Percentiles rank a stretch among this genome's conserved stretches.
phyloP scores from a whole-genome alignment of 2,113 vertebrate species.

The Cnemophilus loriae region DNA sequence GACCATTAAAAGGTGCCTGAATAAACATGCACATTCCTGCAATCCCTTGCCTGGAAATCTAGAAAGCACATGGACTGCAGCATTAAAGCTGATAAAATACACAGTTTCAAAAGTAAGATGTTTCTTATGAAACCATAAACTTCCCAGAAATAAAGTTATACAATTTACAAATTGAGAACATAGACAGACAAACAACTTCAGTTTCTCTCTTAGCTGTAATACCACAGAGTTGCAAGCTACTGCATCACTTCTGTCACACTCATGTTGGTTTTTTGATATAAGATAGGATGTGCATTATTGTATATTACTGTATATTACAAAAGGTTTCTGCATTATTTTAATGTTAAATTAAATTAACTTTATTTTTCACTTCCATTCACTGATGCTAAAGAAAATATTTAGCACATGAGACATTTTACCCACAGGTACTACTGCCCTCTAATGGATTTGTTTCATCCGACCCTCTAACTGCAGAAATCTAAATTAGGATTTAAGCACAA shows the following conservation, averaged over 20 bases:
- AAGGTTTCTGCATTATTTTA: background rate
- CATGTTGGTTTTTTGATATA: accelerated
- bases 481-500: background rate
- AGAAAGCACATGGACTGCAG: background rate
- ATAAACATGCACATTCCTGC: background rate
- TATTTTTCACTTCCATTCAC: background rate
- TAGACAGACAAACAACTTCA: background rate
- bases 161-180: background rate
- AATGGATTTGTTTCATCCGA: background rate
- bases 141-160: background rate
- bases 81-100: background rate
- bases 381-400: background rate
- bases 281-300: background rate
- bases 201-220: background rate
- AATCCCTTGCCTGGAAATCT: background rate
- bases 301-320: background rate
- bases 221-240: background rate
- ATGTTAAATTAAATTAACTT: background rate
- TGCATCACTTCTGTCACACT: background rate
- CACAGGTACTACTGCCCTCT: conserved; percentile 21
- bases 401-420: background rate
- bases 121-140: background rate
- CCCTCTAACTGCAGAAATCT: background rate
- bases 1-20: background rate
- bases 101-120: background rate